phyloP scores from a whole-genome alignment of 2,888 invertebrate genomes.

The Chironomus tentans region DNA sequence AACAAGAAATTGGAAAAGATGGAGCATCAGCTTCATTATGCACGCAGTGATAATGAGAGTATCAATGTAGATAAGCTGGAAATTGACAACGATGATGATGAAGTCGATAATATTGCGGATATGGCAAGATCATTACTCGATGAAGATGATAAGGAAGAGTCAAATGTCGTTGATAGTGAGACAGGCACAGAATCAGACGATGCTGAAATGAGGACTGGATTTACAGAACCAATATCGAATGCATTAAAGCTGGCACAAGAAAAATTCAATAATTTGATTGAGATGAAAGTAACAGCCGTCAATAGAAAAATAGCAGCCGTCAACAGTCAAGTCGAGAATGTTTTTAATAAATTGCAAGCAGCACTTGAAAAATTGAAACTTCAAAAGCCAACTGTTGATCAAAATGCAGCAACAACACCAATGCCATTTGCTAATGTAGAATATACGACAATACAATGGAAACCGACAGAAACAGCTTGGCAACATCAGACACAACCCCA shows the following conservation, averaged over 20 bases:
- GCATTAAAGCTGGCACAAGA: slow-evolving; percentile 18
- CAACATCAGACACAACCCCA: not conserved
- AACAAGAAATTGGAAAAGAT: slow-evolving; percentile 7
- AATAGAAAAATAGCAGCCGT: slow-evolving; percentile 4
- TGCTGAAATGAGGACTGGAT: not conserved
- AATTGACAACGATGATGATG: not conserved
- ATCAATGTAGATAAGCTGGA: not conserved
- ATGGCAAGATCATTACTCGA: not conserved
- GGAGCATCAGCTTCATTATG: not conserved
- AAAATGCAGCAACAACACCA: not conserved
- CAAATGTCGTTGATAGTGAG: slow-evolving; percentile 1
- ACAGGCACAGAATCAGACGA: not conserved
- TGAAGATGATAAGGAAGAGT: not conserved
- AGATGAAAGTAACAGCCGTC: not conserved
- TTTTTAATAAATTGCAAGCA: not conserved
- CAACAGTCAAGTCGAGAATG: slow-evolving; percentile 5
- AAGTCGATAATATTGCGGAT: not conserved
- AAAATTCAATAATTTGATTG: slow-evolving; percentile 20
- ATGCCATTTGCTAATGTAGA: not conserved
- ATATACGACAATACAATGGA: not conserved
- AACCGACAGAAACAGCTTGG: not conserved
- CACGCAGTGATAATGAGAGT: not conserved
- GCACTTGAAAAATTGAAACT: not conserved
- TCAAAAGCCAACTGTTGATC: not conserved
- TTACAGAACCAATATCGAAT: not conserved